phyloP scores from a whole-genome alignment of 2,888 invertebrate genomes.

The Eupithecia tripunctaria region DNA sequence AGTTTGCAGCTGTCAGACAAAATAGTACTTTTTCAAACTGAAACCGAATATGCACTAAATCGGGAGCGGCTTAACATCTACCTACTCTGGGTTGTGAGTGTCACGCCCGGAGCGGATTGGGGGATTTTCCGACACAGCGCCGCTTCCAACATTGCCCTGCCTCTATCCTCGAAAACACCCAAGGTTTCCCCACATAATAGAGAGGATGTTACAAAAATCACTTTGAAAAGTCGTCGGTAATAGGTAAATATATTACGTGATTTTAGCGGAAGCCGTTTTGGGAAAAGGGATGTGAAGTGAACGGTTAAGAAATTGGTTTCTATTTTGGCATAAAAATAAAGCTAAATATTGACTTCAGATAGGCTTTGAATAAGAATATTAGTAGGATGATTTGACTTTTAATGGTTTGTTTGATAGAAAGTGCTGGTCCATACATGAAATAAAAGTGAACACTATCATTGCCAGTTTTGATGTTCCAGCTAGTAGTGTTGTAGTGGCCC shows the following conservation, averaged over 20 bases:
- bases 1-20: constrained; percentile 37
- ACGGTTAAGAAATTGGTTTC: constrained; percentile 44
- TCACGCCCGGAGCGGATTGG: constrained; percentile 61
- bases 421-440: not conserved
- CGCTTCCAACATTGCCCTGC: constrained; percentile 39
- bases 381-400: not conserved
- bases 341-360: not conserved
- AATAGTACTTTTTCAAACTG: constrained; percentile 51
- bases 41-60: constrained; percentile 57
- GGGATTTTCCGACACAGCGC: constrained; percentile 66
- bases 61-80: constrained; percentile 60
- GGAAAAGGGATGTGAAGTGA: constrained; percentile 24
- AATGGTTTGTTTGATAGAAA: not conserved
- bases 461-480: too few species aligned
- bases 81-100: constrained; percentile 57
- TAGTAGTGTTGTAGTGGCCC: too few species aligned
- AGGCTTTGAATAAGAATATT: not conserved
- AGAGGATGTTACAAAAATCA: constrained; percentile 49
- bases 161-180: constrained; percentile 57
- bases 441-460: not conserved
- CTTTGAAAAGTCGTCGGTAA: constrained; percentile 38
- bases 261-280: constrained; percentile 34
- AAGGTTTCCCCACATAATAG: constrained; percentile 50
- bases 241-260: constrained; percentile 44
- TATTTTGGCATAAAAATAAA: constrained; percentile 36